Evolutionary conservation across 2,113 vertebrate genomes (phyloP).

Genomic region (Syngnathus floridae): DNA sequence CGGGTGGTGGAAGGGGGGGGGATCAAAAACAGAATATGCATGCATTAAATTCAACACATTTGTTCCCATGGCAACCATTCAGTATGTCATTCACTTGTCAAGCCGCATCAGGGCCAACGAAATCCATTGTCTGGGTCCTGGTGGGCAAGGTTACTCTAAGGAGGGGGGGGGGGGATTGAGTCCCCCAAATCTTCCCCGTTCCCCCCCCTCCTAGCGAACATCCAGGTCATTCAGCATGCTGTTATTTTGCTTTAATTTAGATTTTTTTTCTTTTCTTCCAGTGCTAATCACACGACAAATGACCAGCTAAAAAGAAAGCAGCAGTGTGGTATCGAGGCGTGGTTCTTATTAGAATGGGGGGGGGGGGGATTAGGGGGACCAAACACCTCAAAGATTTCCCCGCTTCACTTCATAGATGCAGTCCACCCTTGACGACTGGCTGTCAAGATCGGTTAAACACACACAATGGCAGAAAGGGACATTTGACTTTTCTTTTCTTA

Average conservation of each 20-base stretch:
- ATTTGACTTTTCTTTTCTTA: conserved; percentile 68
- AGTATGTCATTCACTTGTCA: conserved; percentile 99
- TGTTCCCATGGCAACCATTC: conserved; percentile 98
- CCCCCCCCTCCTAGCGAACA: conserved; percentile 50
- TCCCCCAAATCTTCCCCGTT: conserved; percentile 15
- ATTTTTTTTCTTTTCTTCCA: conserved; percentile 58
- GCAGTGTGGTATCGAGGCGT: conserved; percentile 49
- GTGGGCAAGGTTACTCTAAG: conserved; percentile 71
- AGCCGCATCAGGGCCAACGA: conserved; percentile 94
- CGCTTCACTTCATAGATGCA: conserved; percentile 55
- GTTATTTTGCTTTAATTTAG: conserved; percentile 65
- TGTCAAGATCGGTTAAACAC: conserved; percentile 67
- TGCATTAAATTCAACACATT: conserved; percentile 99
- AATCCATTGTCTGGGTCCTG: conserved; percentile 93
- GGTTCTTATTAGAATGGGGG: conserved; percentile 54
- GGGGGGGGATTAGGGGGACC: conserved; percentile 50
- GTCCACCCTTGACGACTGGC: conserved; percentile 54
- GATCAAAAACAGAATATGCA: conserved; percentile 83
- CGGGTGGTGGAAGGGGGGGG: neutral
- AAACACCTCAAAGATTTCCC: conserved; percentile 60
- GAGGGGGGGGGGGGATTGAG: conserved; percentile 5
- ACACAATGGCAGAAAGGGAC: conserved; percentile 65
- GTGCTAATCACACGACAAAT: conserved; percentile 69
- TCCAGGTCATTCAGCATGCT: conserved; percentile 66
- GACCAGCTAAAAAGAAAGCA: conserved; percentile 41